A percentile compares a stretch with the other conserved stretches of the same genome.
Conservation (phyloP, 2,113 vertebrate genomes). For the Cynocephalus volans region DNA sequence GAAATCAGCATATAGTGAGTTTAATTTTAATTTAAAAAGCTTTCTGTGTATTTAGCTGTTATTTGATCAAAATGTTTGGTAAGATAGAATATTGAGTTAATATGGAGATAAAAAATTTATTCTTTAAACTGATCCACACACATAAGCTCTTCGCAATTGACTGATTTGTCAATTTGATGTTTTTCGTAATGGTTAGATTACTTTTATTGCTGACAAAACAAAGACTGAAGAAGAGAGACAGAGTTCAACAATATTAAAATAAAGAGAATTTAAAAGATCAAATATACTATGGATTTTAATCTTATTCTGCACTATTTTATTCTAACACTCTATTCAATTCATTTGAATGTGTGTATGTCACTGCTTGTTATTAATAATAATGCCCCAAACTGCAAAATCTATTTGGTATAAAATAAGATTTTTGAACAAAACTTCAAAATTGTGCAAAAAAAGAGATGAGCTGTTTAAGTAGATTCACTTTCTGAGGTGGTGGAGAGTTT, state of each 20-base stretch:
- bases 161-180: not conserved
- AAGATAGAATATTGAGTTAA: not conserved
- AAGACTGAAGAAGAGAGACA: not conserved
- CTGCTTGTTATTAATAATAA: not conserved
- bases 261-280: not conserved
- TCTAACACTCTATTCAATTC: not conserved
- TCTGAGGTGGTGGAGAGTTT: not conserved
- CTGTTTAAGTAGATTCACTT: not conserved
- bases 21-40: not conserved
- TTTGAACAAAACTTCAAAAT: not conserved
- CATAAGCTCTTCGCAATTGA: not conserved
- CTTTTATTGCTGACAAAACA: not conserved
- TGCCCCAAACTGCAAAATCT: not conserved
- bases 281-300: not conserved
- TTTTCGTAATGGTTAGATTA: not conserved
- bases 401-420: not conserved
- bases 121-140: not conserved
- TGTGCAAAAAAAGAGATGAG: not conserved
- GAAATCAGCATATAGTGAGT: not conserved
- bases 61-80: not conserved
- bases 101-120: not conserved
- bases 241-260: not conserved
- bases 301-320: not conserved
- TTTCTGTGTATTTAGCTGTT: not conserved
- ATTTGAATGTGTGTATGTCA: not conserved